Evolutionary conservation across 1,140 invertebrate genomes (phyloP).

Genomic region (Drosophila tani): DNA sequence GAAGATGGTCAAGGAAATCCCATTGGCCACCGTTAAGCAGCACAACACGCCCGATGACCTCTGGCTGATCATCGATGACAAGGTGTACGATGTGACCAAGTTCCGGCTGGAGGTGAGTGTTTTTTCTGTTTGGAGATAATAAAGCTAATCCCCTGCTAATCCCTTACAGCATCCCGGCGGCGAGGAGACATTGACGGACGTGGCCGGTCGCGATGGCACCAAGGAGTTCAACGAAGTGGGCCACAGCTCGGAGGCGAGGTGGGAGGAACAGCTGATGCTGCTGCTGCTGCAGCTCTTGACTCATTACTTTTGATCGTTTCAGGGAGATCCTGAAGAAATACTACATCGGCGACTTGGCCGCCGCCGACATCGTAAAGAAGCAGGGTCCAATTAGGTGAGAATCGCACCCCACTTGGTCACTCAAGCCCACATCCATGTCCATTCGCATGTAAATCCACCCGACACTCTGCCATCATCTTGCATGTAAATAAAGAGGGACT

Average conservation of each 20-base stretch:
- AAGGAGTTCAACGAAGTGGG: slow-evolving; percentile 94
- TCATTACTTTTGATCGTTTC: slow-evolving; percentile 11
- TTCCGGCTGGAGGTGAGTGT: slow-evolving; percentile 87
- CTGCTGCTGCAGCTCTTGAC: neutral
- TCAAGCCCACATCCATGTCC: no score
- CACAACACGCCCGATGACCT: slow-evolving; percentile 86
- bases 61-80: slow-evolving; percentile 88
- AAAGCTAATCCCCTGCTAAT: neutral
- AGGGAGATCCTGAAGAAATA: slow-evolving; percentile 95
- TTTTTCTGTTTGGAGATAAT: neutral
- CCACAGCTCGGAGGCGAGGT: slow-evolving; percentile 93
- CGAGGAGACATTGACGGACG: slow-evolving; percentile 91
- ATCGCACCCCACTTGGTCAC: neutral
- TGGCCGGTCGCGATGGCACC: slow-evolving; percentile 91
- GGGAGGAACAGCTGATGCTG: slow-evolving; percentile 27
- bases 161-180: slow-evolving; percentile 92
- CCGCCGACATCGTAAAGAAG: slow-evolving; percentile 69
- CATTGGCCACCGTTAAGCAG: slow-evolving; percentile 86
- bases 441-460: slow-evolving; percentile 7
- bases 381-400: slow-evolving; percentile 65
- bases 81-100: slow-evolving; percentile 88
- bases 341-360: slow-evolving; percentile 91
- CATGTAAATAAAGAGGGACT: slow-evolving; percentile 26
- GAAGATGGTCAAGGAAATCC: slow-evolving; percentile 77
- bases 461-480: neutral